Base-by-base conservation (phyloP, 1,140 invertebrate genomes). In the Pristionchus pacificus region DNA sequence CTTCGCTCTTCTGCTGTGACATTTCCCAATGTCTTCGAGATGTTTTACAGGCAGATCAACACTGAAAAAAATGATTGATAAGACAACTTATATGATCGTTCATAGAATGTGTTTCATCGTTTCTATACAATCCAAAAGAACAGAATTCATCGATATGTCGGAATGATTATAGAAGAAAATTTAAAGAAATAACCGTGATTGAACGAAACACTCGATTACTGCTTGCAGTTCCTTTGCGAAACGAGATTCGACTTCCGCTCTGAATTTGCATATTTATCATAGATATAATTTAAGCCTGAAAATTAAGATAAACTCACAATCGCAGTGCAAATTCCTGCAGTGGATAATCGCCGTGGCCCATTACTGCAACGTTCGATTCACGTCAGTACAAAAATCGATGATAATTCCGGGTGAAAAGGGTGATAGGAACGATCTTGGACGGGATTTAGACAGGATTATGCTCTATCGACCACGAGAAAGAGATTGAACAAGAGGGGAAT, bases 311-410 rank as follows among this genome's bases (percentile, higher is more conserved):
- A 10, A 10, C 60, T 61, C 25, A 27, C 25, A 30, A n/a, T 61
- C 60, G 31, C 13, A 64, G 64, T 24, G 71, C 28, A 13, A 65
- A 28, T 65, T 25, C 38, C 6, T 49, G 6, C 6, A 49, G 38
- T 49, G 38, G 38, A 49, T 49, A 49, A 19, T 49, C 38, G 6
- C 38, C 38, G 38, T 49, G 38, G 19, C 38, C 38, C 38, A 49
- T 49, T 6, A 49, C 38, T n/a, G n/a, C n/a, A n/a, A n/a, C n/a
- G n/a, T n/a, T n/a, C n/a, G n/a, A n/a, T n/a, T n/a, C n/a, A n/a
- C n/a, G n/a, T n/a, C n/a, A n/a, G n/a, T n/a, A n/a, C n/a, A n/a
- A n/a, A n/a, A n/a, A n/a, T n/a, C n/a, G n/a, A n/a, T n/a, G n/a
- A n/a, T n/a, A n/a, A n/a, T n/a, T n/a, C n/a, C n/a, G n/a, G n/a